A percentile compares a stretch with the other conserved stretches of the same genome.
These are phyloP conservation scores for Agapornis canus DNA, from an alignment of 2,797 vertebrate genomes.

Conservation along the genomic window DNA sequence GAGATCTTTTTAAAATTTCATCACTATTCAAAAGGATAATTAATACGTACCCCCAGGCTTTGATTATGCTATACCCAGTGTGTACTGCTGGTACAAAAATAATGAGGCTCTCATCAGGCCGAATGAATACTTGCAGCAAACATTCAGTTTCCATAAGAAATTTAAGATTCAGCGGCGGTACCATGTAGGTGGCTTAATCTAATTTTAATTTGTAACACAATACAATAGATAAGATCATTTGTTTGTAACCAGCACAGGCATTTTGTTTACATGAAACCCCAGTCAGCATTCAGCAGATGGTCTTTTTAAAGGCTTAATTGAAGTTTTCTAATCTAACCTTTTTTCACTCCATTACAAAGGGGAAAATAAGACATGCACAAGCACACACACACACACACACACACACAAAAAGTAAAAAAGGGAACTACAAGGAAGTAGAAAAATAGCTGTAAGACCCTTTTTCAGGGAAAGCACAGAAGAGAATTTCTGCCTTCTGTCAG, in stretches of 20 bases:
- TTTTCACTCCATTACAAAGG: conserved; percentile 49
- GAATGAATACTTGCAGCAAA: conserved; percentile 86
- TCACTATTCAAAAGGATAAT: conserved; percentile 99
- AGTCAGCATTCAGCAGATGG: conserved; percentile 84
- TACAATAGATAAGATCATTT: conserved; percentile 82
- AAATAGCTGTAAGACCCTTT: conserved; percentile 36
- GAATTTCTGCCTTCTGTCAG: background rate
- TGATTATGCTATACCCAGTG: conserved; percentile 96
- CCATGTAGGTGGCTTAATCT: conserved; percentile 79
- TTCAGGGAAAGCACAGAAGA: background rate
- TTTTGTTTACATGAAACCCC: conserved; percentile 89
- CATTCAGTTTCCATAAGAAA: conserved; percentile 91
- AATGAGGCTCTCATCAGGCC: conserved; percentile 96
- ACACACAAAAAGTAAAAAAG: background rate
- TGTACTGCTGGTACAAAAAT: conserved; percentile 90
- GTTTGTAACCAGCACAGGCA: conserved; percentile 80
- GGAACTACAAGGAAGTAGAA: background rate
- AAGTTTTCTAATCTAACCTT: conserved; percentile 76
- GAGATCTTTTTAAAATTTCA: conserved; percentile 99
- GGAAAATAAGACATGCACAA: conserved; percentile 40
- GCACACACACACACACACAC: background rate
- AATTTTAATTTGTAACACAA: conserved; percentile 88
- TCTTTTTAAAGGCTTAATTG: conserved; percentile 78
- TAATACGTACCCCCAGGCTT: conserved; percentile 99
- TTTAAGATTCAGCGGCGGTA: conserved; percentile 89